Base-by-base conservation (phyloP, 2,113 vertebrate genomes). In the Serilophus lunatus region DNA sequence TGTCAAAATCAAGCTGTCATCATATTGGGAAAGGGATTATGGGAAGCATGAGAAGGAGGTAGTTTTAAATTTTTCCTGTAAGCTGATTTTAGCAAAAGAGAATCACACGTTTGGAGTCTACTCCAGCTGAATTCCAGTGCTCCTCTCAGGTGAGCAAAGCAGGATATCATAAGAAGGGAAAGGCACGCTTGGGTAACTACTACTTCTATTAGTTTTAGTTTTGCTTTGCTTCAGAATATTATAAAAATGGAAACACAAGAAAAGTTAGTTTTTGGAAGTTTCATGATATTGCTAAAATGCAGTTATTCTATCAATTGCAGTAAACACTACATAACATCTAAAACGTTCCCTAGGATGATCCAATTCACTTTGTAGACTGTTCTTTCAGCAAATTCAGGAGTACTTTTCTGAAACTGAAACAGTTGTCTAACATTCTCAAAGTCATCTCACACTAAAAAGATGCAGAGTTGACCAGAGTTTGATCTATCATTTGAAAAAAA, bases 271-370 rank as follows among this genome's bases (percentile, higher is more conserved):
- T 90, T 78, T 66, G 47, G 86, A 76, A 94, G 56, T 89, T 44
- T 28, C 59, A 2, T 11, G n/a, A n/a, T 77, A 84, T 83, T 6
- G 13, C 45, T 88, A 16, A 93, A 95, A 96, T 86, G 40, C 44
- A 92, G 86, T 96, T 96, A 88, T 91, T 93, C 63, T 91, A 92
- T 95, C 86, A 95, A 90, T 95, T 95, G 74, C 82, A 45, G 20
- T 85, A 64, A 54, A 89, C 50, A 75, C 28, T n/a, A 82, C 36
- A 54, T 60, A 90, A 68, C 28, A 93, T 64, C 66, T 92, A 57
- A 93, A 88, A 42, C 12, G 61, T 80, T 86, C 44, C 42, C 24
- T 15, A 65, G 50, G 50, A 53, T n/a, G 17, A 65, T 47, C 83
- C 40, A 36, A 74, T 82, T 92, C 49, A 72, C 18, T 82, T 93